Percentiles rank a stretch among this genome's conserved stretches.
These are phyloP conservation scores for Taurulus bubalis DNA, from an alignment of 2,113 vertebrate species.

Conservation along the genomic window DNA sequence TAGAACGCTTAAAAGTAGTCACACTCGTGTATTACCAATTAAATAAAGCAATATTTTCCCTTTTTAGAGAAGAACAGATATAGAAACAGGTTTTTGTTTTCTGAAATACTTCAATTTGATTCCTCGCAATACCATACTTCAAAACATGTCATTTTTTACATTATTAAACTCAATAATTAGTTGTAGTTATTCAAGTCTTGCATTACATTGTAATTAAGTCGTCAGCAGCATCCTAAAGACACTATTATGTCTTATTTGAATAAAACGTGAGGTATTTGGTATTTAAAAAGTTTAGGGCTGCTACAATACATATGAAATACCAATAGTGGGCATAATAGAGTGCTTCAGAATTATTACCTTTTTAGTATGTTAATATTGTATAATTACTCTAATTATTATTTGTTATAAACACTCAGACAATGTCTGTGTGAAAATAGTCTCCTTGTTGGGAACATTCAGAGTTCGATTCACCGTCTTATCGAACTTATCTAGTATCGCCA, in stretches of 20 bases:
- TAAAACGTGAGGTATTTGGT: not conserved
- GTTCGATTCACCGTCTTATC: not conserved
- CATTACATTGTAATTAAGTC: not conserved
- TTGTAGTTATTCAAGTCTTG: not conserved
- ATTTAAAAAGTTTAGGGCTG: not conserved
- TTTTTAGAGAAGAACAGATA: not conserved
- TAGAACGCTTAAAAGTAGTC: not conserved
- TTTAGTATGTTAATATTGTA: not conserved
- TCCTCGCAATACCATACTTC: not conserved
- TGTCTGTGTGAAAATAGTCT: not conserved
- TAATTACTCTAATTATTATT: not conserved
- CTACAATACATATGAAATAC: not conserved
- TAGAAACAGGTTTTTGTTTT: not conserved
- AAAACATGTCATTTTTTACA: conserved; percentile 2
- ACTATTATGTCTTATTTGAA: not conserved
- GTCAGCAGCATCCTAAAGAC: not conserved
- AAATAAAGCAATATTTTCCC: not conserved
- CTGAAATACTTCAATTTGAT: not conserved
- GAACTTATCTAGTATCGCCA: not conserved
- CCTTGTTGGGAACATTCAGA: not conserved
- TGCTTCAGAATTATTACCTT: not conserved
- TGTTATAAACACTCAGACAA: not conserved
- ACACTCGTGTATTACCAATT: not conserved
- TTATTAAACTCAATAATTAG: not conserved
- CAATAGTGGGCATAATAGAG: not conserved